phyloP scores from a whole-genome alignment of 37 sponge, comb jelly and placozoan genomes.

The Haliclona indistincta region DNA sequence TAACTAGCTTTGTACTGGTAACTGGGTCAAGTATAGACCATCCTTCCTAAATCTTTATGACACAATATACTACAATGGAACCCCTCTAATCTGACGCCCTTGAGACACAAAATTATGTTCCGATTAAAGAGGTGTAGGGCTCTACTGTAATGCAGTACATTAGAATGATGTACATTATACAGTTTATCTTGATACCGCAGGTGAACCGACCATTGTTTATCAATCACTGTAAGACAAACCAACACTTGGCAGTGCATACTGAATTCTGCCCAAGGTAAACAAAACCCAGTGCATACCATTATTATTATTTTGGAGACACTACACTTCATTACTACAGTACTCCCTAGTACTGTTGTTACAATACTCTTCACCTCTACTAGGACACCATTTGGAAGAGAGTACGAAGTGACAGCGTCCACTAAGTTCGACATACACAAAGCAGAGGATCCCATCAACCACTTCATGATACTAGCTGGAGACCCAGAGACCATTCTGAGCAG shows the following conservation, averaged over 20 bases:
- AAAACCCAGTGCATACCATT: not conserved
- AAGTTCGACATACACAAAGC: constrained; percentile 90
- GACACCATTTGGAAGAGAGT: constrained; percentile 94
- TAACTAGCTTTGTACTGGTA: too few species aligned
- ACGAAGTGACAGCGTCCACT: constrained; percentile 87
- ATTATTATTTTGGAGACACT: too few species aligned
- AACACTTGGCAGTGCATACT: constrained; percentile 75
- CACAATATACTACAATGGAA: too few species aligned
- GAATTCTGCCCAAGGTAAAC: constrained; percentile 80
- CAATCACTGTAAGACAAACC: constrained; percentile 97
- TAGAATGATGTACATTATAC: not conserved
- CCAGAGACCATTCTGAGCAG: too few species aligned
- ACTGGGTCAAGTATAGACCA: too few species aligned
- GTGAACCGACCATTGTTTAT: constrained; percentile 66
- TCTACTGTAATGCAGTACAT: too few species aligned
- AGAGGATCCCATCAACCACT: constrained; percentile 86
- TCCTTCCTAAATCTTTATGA: too few species aligned
- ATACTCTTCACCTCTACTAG: constrained; percentile 17
- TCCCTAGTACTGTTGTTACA: not conserved
- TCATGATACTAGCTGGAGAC: constrained; percentile 74
- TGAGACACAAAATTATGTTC: too few species aligned
- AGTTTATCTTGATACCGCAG: constrained; percentile 10
- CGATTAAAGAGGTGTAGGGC: too few species aligned
- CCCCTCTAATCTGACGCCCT: too few species aligned
- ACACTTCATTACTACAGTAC: not conserved